Base-by-base conservation (phyloP, 1,140 invertebrate genomes). In the Drosophila auraria region DNA sequence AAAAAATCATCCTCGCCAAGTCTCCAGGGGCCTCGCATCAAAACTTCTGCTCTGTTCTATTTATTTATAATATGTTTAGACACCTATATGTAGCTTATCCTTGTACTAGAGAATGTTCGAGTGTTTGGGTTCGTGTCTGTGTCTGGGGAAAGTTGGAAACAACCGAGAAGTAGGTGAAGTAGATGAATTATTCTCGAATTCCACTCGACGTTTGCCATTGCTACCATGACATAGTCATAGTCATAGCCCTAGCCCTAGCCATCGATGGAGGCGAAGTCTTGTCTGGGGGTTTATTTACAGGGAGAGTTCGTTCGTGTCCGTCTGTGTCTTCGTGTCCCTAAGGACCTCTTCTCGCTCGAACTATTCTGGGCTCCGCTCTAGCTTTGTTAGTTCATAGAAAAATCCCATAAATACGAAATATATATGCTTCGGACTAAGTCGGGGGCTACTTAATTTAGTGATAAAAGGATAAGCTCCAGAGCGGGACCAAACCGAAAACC, bases 371-470 rank as follows among this genome's bases (percentile, higher is more conserved):
- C 17, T 42, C 57, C 64, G 11, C 33, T 36, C 23, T 30, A 62
- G 20, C 27, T 51, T 50, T 38, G 60, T 64, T 51, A 51, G 47
- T 50, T 76, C 36, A 15, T 77, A 54, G 56, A 82, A 78, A 73
- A 61, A 49, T 58, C 20, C n/a, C 53, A 63, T 73, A 68, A 66
- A 1, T 20, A 20, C 20, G 20, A 20, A 20, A 50, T 64, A 27
- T 25, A n/a, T 51, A 27, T 38, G 17, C 33, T 20, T 12, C 33
- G 30, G 42, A 30, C 36, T 40, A 30, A 20, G 38, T 58, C 57
- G 63, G 64, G 38, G 64, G 38, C 77, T 80, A 63, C 76, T 83
- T 83, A 83, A 83, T 76, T 76, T 83, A 83, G 64, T 79, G 76
- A 82, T 80, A 83, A 83, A 72, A 61, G 65, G 65, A 83, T 74